These are phyloP conservation scores for Gavia stellata DNA, from an alignment of 2,113 vertebrate genomes.

Conservation along the genomic window DNA sequence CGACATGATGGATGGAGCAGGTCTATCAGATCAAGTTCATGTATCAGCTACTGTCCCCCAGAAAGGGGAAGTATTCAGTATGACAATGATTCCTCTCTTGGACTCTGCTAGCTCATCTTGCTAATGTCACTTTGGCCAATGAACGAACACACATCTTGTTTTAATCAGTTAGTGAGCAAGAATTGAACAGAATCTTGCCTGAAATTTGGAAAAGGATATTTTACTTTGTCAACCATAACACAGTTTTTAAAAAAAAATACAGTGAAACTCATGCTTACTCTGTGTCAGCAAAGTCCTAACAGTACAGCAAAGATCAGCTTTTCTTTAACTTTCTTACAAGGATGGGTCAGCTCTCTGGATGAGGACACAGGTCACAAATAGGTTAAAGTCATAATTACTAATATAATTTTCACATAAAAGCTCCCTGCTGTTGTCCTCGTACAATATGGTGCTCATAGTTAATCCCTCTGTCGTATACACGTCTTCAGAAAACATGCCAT, in stretches of 20 bases:
- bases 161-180: background rate
- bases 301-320: background rate
- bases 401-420: background rate
- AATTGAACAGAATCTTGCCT: background rate
- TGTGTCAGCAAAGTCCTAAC: background rate
- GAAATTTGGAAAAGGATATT: background rate
- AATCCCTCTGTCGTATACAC: background rate
- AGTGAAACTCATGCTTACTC: background rate
- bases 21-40: background rate
- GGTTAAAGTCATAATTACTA: background rate
- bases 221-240: background rate
- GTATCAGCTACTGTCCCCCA: background rate
- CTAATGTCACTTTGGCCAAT: background rate
- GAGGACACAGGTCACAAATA: background rate
- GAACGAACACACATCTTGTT: background rate
- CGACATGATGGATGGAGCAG: background rate
- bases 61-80: background rate
- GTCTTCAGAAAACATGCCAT: background rate
- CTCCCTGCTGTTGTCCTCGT: background rate
- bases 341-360: background rate
- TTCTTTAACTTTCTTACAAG: background rate
- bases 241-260: background rate
- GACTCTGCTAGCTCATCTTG: background rate
- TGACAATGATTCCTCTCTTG: background rate
- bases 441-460: background rate